Conservation (phyloP, 1,140 invertebrate genomes). For the Manduca sexta region DNA sequence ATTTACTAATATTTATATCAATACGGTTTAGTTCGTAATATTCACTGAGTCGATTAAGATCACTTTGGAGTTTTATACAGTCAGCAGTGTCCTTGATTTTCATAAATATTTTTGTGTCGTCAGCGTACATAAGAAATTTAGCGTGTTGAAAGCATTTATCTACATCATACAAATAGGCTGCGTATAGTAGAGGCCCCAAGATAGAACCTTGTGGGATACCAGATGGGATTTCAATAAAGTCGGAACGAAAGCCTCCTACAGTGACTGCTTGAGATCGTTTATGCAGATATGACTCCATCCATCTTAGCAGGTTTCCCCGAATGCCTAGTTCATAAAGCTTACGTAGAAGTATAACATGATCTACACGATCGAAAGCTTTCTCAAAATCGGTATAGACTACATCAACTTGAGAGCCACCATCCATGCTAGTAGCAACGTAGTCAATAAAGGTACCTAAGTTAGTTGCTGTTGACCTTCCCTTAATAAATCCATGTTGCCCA, state of each 20-base stretch:
- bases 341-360: slow-evolving; percentile 13
- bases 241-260: background rate
- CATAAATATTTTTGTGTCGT: too few species aligned
- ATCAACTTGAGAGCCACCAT: slow-evolving; percentile 8
- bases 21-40: too few species aligned
- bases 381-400: slow-evolving; percentile 18
- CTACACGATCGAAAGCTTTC: slow-evolving; percentile 18
- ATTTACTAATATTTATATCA: too few species aligned
- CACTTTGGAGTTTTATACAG: too few species aligned
- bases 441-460: slow-evolving; percentile 11
- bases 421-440: slow-evolving; percentile 7
- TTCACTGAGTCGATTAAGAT: too few species aligned
- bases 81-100: too few species aligned
- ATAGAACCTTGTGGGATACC: too few species aligned
- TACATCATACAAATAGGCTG: too few species aligned
- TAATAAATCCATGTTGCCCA: slow-evolving; percentile 20
- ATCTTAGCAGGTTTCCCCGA: background rate
- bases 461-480: slow-evolving; percentile 9
- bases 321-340: slow-evolving; percentile 6
- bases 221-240: too few species aligned
- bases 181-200: too few species aligned
- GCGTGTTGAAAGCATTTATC: too few species aligned
- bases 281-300: slow-evolving; percentile 1
- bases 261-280: background rate
- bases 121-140: too few species aligned